Base-by-base conservation (phyloP, 2,113 vertebrate species). In the Phoxinus phoxinus region DNA sequence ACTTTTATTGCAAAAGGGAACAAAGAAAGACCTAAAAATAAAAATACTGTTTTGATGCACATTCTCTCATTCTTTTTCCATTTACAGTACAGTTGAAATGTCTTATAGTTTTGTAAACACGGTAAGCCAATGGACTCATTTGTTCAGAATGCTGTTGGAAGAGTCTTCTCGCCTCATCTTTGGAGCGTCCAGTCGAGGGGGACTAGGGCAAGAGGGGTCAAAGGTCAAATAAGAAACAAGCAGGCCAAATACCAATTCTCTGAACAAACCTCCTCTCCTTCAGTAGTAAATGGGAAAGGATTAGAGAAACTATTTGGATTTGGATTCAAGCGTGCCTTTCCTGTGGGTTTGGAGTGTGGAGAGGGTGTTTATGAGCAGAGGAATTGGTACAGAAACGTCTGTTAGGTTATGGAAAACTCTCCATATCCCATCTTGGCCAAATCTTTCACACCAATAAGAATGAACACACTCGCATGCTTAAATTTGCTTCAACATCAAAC, bases 101-200 rank as follows among this genome's bases (percentile, higher is more conserved):
- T 23, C 32, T 74, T 25, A 46, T 37, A 87, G 65, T 69, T 69
- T 76, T 21, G 65, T 73, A 69, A 72, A 83, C 81, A 69, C 37
- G 23, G 61, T 17, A 63, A 74, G 56, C 58, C 51, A 67, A 85
- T 9, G 51, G 44, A 82, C 27, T 93, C 91, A 91, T 89, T 90
- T 90, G 86, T 87, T 89, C 87, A 89, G 90, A 51, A 86, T 78
- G 90, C 72, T 87, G 85, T 87, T 88, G 81, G 46, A 85, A 87
- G 90, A 90, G 51, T 93, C 91, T 83, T 93, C 92, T 86, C 83
- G 85, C 83, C 72, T 93, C 86, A 83, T 84, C 91, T 86, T 90
- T 89, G 93, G 86, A 84, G 90, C 87, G 7, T 93, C 92, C 87
- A 92, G 92, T 87, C 92, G 94, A 87, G 89, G 90, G 71, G 92